Percentiles rank a stretch among this genome's conserved stretches.
phyloP scores from a whole-genome alignment of 2,797 vertebrate genomes.

The Anniella stebbinsi region DNA sequence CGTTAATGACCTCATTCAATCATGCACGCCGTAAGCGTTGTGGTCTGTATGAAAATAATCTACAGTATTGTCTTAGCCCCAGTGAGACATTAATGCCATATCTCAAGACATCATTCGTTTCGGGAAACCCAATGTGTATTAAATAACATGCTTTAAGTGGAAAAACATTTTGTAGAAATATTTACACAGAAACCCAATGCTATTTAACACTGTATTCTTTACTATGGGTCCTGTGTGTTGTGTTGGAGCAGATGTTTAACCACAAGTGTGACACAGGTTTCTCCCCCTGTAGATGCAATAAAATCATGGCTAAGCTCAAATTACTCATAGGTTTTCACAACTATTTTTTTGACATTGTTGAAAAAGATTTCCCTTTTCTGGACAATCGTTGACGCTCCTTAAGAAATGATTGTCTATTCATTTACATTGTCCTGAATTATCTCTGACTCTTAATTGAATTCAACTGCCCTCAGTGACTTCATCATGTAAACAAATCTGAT shows the following conservation, averaged over 20 bases:
- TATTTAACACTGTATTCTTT: constrained; percentile 34
- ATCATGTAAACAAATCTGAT: neutral
- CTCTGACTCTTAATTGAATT: neutral
- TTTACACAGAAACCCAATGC: constrained; percentile 31
- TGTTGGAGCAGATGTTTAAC: constrained; percentile 35
- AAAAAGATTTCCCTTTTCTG: neutral
- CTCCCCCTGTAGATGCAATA: constrained; percentile 2
- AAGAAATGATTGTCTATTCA: constrained; percentile 7
- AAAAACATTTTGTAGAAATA: constrained; percentile 49
- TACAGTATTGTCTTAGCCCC: constrained; percentile 20
- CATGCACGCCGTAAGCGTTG: neutral
- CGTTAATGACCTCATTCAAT: neutral
- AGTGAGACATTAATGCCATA: constrained; percentile 19
- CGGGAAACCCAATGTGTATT: constrained; percentile 47
- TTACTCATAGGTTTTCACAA: constrained; percentile 25
- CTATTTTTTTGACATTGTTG: neutral
- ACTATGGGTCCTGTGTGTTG: constrained; percentile 29
- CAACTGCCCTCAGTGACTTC: neutral
- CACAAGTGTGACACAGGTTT: neutral
- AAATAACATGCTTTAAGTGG: constrained; percentile 40
- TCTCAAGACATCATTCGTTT: constrained; percentile 38
- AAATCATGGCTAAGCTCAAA: constrained; percentile 31
- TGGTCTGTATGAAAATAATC: constrained; percentile 16
- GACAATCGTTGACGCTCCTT: neutral
- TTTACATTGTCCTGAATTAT: neutral